Conservation (phyloP, 2,113 vertebrate species). For the Phyllostomus discolor region DNA sequence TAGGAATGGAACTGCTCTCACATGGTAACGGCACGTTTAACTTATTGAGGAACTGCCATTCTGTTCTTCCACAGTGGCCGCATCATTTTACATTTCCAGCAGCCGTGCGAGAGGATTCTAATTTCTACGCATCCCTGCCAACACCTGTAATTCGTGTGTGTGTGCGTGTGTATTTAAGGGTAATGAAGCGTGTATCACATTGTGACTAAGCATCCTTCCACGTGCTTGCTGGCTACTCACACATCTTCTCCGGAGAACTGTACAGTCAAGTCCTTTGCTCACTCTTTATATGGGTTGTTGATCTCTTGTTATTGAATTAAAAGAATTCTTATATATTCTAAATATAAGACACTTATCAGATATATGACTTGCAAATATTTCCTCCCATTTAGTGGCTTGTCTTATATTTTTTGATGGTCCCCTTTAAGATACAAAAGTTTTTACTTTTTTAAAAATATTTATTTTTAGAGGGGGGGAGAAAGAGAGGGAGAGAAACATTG, state of each 20-base stretch:
- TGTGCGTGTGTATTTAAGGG: accelerated
- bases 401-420: not conserved
- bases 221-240: no score
- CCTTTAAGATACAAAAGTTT: no score
- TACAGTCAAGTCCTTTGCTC: not conserved
- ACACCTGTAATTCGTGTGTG: no score
- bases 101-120: not conserved
- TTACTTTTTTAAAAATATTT: no score
- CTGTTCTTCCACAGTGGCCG: not conserved
- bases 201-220: not conserved
- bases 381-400: not conserved
- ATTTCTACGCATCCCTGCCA: not conserved
- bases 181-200: not conserved
- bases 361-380: not conserved
- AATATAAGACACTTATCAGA: not conserved
- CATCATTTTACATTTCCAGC: not conserved
- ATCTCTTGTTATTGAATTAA: not conserved
- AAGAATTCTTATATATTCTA: not conserved
- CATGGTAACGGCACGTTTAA: not conserved
- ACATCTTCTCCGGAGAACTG: not conserved
- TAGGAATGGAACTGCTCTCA: not conserved
- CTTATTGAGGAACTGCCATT: not conserved
- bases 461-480: no score
- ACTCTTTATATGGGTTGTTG: not conserved
- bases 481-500: no score